Percentiles rank a stretch among this genome's conserved stretches.
Evolutionary conservation across 2,888 invertebrate species (phyloP).

Genomic region (Biston stratarius): DNA sequence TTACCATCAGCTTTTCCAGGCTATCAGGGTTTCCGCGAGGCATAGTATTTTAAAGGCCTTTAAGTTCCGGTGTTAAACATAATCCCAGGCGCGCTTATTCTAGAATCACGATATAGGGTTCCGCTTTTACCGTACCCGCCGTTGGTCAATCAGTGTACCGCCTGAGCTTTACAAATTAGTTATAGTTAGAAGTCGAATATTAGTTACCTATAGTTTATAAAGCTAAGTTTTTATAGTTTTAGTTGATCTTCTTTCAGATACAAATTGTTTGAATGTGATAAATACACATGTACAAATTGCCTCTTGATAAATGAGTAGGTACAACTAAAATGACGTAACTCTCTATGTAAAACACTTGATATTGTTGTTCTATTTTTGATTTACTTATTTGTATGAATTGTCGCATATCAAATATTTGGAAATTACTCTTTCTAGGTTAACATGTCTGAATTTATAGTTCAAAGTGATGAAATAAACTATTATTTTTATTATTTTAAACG

Average conservation of each 20-base stretch:
- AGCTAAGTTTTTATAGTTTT: constrained; percentile 13
- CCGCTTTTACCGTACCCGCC: not conserved
- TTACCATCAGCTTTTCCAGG: too few relatives aligned
- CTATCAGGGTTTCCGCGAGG: too few relatives aligned
- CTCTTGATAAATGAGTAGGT: not conserved
- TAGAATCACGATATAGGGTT: not conserved
- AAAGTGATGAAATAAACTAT: constrained; percentile 12
- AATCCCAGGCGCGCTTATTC: too few relatives aligned
- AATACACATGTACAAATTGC: constrained; percentile 12
- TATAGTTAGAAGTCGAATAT: constrained; percentile 32
- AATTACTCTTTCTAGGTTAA: not conserved
- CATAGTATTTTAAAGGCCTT: too few relatives aligned
- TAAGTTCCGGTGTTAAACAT: too few relatives aligned
- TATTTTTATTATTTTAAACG: constrained; percentile 12
- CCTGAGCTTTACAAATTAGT: constrained; percentile 32
- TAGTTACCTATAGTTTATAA: constrained; percentile 25
- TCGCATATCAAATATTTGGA: not conserved
- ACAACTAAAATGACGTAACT: not conserved
- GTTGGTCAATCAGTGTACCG: not conserved
- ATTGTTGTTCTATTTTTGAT: not conserved
- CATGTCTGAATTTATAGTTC: too few relatives aligned
- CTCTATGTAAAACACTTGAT: not conserved
- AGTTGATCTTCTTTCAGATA: constrained; percentile 8
- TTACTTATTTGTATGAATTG: too few relatives aligned
- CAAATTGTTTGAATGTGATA: constrained; percentile 32